Percentiles rank a stretch among this genome's conserved stretches.
Evolutionary conservation across 2,113 vertebrate genomes (phyloP).

Genomic region (Urocitellus parryii): DNA sequence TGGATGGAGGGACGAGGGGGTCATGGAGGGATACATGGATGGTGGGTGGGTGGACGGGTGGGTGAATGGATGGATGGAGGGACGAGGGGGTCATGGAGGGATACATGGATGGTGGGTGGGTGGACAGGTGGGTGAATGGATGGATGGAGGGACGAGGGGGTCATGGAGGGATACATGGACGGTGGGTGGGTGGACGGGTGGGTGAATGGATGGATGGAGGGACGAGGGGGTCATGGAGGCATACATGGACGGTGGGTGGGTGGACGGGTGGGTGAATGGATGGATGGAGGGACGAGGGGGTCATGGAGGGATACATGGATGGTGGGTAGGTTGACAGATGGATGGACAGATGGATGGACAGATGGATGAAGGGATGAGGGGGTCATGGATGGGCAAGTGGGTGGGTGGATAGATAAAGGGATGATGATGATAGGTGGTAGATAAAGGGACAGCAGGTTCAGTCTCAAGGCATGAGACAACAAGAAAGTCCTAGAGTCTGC

Average conservation of each 20-base stretch:
- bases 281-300: too few relatives aligned
- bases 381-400: too few relatives aligned
- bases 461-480: background rate
- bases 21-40: too few relatives aligned
- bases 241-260: too few relatives aligned
- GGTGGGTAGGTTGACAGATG: background rate
- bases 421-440: background rate
- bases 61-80: background rate
- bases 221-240: too few relatives aligned
- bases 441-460: background rate
- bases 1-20: background rate
- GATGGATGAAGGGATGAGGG: fast-evolving
- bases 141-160: background rate
- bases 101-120: background rate
- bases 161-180: too few relatives aligned
- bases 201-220: too few relatives aligned
- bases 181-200: fast-evolving
- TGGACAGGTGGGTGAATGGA: background rate
- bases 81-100: too few relatives aligned
- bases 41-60: too few relatives aligned
- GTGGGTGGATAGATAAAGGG: fast-evolving
- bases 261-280: too few relatives aligned
- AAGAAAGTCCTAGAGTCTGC: background rate
- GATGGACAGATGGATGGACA: too few relatives aligned
- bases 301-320: too few relatives aligned